Evolutionary conservation across 1,140 invertebrate species (phyloP).

Genomic region (Apis laboriosa): DNA sequence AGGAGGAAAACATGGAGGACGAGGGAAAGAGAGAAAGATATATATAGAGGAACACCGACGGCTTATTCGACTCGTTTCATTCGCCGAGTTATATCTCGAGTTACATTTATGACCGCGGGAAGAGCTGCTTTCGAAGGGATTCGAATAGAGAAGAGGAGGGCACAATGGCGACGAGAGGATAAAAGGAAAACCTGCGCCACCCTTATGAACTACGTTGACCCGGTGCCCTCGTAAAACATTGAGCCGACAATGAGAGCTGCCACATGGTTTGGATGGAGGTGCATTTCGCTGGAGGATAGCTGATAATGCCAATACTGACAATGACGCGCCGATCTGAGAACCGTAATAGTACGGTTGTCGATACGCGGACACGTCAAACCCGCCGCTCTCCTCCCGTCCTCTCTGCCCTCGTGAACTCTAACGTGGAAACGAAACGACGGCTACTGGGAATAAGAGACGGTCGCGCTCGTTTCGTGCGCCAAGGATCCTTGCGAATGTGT

Average conservation of each 20-base stretch:
- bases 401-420: background rate
- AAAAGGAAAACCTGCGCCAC: background rate
- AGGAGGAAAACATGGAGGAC: background rate
- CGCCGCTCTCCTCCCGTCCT: background rate
- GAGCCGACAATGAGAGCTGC: slow-evolving; percentile 43
- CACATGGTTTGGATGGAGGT: background rate
- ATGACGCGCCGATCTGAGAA: slow-evolving; percentile 57
- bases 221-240: slow-evolving; percentile 51
- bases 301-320: slow-evolving; percentile 42
- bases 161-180: slow-evolving; percentile 44
- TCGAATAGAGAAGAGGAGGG: slow-evolving; percentile 18
- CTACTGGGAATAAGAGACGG: background rate
- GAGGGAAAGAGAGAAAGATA: background rate
- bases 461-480: background rate
- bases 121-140: slow-evolving; percentile 36
- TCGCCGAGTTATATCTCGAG: slow-evolving; percentile 19
- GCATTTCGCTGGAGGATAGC: slow-evolving; percentile 31
- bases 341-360: slow-evolving; percentile 47
- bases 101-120: slow-evolving; percentile 48
- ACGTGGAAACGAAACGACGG: background rate
- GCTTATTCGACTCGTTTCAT: slow-evolving; percentile 53
- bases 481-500: background rate
- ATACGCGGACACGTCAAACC: slow-evolving; percentile 32
- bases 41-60: background rate
- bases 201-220: background rate